These are phyloP conservation scores for Tolypeutes matacus DNA, from an alignment of 2,797 vertebrate genomes.

Conservation along the genomic window DNA sequence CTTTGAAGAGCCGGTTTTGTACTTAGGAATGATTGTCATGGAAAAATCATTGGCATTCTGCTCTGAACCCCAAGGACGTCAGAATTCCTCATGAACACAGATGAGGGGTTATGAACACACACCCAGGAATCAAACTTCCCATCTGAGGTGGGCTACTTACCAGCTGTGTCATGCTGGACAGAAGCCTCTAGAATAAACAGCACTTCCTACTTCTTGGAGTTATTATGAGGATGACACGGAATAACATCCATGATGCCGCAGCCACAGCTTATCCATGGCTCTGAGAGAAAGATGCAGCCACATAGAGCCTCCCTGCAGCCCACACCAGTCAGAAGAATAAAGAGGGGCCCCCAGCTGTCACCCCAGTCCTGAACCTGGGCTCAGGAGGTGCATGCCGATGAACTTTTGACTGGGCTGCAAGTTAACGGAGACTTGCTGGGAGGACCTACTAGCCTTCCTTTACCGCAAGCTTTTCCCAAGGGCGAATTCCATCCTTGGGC, in stretches of 20 bases:
- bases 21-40: rapidly evolving
- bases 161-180: not conserved
- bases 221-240: not conserved
- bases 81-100: not conserved
- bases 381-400: not conserved
- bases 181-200: not conserved
- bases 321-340: not conserved
- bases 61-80: not conserved
- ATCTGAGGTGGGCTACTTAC: not conserved
- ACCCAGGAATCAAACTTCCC: too few relatives aligned
- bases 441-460: not conserved
- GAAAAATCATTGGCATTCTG: not conserved
- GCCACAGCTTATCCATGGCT: not conserved
- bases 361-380: not conserved
- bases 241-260: not conserved
- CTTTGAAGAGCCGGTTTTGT: not conserved
- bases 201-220: not conserved
- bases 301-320: not conserved
- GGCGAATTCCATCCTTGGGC: not conserved
- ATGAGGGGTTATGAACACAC: not conserved
- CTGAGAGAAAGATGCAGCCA: not conserved
- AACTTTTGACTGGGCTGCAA: not conserved
- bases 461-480: not conserved
- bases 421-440: not conserved
- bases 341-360: not conserved